phyloP scores from a whole-genome alignment of 2,113 vertebrate genomes.

The Gyps fulvus region DNA sequence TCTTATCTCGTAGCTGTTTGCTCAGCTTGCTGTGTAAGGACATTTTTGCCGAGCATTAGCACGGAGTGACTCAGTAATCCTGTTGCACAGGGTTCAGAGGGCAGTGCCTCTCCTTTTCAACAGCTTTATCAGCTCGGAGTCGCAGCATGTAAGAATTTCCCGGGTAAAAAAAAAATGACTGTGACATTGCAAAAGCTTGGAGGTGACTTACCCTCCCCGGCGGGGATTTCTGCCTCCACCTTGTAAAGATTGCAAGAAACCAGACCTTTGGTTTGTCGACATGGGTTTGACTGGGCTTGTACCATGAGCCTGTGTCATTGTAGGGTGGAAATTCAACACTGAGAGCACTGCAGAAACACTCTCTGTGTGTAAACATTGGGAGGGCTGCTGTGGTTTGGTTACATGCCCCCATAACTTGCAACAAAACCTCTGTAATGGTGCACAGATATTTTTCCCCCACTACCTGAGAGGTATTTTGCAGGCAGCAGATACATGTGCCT shows the following conservation, averaged over 20 bases:
- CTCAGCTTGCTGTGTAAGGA: background rate
- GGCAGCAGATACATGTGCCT: background rate
- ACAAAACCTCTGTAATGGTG: accelerated
- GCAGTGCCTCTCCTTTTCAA: background rate
- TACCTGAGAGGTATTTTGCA: background rate
- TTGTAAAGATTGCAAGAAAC: background rate
- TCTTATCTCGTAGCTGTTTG: background rate
- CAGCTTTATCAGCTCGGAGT: background rate
- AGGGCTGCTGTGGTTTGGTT: background rate
- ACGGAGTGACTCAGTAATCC: conserved; percentile 6
- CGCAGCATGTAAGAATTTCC: background rate
- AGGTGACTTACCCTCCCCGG: background rate
- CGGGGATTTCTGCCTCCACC: background rate
- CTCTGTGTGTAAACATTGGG: accelerated
- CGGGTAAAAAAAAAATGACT: background rate
- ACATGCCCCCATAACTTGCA: accelerated
- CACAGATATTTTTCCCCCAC: background rate
- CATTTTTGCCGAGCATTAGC: background rate
- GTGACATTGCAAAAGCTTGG: background rate
- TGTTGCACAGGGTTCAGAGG: conserved; percentile 1
- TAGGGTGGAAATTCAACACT: background rate
- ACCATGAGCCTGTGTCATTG: accelerated
- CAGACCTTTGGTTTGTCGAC: accelerated
- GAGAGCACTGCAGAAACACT: accelerated
- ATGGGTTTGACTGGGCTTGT: background rate